These are phyloP conservation scores for Drosophila acutilabella DNA, from an alignment of 2,888 invertebrate genomes.

Conservation along the genomic window DNA sequence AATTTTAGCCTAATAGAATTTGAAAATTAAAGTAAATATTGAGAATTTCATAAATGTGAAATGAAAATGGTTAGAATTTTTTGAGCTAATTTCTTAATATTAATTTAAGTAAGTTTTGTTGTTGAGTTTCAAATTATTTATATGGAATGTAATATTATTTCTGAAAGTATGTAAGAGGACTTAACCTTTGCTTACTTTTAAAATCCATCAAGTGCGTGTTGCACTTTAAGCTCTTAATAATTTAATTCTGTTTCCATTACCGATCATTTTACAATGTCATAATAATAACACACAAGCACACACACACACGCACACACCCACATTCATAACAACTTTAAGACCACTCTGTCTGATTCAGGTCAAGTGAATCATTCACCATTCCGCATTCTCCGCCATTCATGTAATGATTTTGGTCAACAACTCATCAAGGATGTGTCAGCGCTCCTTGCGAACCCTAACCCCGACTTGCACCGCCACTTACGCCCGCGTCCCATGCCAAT, in stretches of 20 bases:
- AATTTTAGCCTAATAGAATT: constrained; percentile 15
- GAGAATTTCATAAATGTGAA: no score
- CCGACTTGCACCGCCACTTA: neutral
- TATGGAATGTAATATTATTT: no score
- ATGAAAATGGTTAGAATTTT: no score
- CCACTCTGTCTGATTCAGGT: constrained; percentile 54
- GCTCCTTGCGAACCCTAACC: neutral
- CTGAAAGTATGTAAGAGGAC: no score
- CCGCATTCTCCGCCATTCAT: constrained; percentile 39
- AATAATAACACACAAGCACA: constrained; percentile 23
- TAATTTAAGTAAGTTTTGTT: no score
- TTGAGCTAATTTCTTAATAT: no score
- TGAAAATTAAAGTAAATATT: no score
- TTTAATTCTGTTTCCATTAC: constrained; percentile 25
- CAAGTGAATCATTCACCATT: constrained; percentile 50
- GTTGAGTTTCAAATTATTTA: no score
- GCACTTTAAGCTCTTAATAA: constrained; percentile 22
- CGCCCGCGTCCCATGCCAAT: constrained; percentile 5
- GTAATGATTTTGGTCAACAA: constrained; percentile 80
- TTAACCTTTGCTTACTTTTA: neutral
- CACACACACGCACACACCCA: constrained; percentile 4
- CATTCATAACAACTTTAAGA: constrained; percentile 39
- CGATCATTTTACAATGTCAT: constrained; percentile 22
- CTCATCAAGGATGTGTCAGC: constrained; percentile 71
- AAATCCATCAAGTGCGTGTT: neutral